phyloP scores from a whole-genome alignment of 2,888 invertebrate species.

The Euclidia mi region DNA sequence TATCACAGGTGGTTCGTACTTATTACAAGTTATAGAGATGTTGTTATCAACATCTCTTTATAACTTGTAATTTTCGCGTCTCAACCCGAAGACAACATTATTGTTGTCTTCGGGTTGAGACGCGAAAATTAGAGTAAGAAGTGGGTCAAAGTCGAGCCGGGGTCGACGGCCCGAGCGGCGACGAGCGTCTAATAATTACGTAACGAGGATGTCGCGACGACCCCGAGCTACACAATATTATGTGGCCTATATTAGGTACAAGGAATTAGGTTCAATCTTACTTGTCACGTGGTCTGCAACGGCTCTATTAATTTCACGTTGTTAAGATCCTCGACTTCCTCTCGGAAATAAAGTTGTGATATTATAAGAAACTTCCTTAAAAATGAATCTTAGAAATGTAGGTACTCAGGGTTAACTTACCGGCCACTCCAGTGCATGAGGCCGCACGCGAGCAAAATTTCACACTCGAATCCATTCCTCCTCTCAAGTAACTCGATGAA shows the following conservation, averaged over 20 bases:
- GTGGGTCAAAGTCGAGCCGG: conserved; percentile 87
- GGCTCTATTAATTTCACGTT: conserved; percentile 61
- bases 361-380: conserved; percentile 50
- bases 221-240: conserved; percentile 44
- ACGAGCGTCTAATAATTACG: conserved; percentile 83
- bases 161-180: conserved; percentile 79
- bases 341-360: conserved; percentile 51
- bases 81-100: conserved; percentile 78
- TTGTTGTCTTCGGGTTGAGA: conserved; percentile 79
- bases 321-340: conserved; percentile 56
- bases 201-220: conserved; percentile 77
- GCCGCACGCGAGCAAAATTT: conserved; percentile 64
- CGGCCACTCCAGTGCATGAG: conserved; percentile 55
- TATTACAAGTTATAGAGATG: conserved; percentile 60
- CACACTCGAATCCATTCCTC: conserved; percentile 54
- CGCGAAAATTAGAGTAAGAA: conserved; percentile 87
- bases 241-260: conserved; percentile 52
- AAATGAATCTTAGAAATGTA: conserved; percentile 50
- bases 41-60: no score
- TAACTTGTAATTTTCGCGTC: conserved; percentile 88
- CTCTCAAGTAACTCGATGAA: conserved; percentile 46
- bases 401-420: conserved; percentile 64
- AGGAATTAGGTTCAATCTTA: conserved; percentile 54
- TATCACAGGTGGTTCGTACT: conserved; percentile 32
- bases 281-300: conserved; percentile 20